Percentiles rank a stretch among this genome's conserved stretches.
phyloP scores from a whole-genome alignment of 2,888 invertebrate genomes.

The Agrochola circellaris region DNA sequence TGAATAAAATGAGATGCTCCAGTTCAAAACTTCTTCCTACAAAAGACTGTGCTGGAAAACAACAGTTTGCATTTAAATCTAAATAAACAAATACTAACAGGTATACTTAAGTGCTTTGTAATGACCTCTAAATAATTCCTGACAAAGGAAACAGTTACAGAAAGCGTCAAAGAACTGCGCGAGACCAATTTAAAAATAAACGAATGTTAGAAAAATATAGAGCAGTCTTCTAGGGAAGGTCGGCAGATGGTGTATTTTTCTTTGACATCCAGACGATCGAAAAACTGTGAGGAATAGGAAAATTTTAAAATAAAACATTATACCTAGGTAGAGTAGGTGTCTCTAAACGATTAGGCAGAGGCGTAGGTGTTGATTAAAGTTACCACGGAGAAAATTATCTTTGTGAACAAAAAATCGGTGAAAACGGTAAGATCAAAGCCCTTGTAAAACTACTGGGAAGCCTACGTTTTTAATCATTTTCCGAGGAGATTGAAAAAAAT shows the following conservation, averaged over 20 bases:
- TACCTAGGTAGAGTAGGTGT: too few species aligned
- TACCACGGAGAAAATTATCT: neutral
- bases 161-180: neutral
- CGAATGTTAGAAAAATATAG: conserved; percentile 16
- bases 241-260: conserved; percentile 41
- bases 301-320: conserved; percentile 16
- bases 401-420: neutral
- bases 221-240: conserved; percentile 11
- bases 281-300: conserved; percentile 11
- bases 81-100: neutral
- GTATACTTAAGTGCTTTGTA: neutral
- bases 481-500: too few species aligned
- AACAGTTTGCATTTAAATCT: neutral
- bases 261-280: conserved; percentile 16
- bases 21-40: too few species aligned
- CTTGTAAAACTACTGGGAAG: neutral
- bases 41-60: neutral
- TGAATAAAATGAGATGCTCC: neutral
- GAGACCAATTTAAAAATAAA: conserved; percentile 35
- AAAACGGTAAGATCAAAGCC: neutral
- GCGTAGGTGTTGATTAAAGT: neutral
- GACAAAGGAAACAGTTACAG: conserved; percentile 4
- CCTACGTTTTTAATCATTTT: neutral
- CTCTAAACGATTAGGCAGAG: neutral
- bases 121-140: neutral